These are phyloP conservation scores for Orchesellides sinensis DNA, from an alignment of 2,888 invertebrate genomes.

Conservation along the genomic window DNA sequence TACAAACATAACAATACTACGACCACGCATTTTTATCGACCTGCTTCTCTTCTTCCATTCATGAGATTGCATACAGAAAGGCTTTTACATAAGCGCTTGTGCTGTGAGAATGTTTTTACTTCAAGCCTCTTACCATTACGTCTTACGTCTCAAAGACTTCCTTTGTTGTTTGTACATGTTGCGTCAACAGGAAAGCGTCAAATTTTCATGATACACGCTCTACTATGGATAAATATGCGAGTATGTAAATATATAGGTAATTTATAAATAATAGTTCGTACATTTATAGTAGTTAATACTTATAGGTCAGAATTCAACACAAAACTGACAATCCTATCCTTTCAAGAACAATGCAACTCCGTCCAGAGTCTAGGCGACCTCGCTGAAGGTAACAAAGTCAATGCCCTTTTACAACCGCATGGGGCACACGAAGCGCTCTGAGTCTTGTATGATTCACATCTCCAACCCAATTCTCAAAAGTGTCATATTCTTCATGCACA, in stretches of 20 bases:
- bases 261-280: too few relatives aligned
- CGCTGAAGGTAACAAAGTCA: not conserved
- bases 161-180: too few relatives aligned
- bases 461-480: slow-evolving; percentile 31
- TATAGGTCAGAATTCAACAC: too few relatives aligned
- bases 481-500: slow-evolving; percentile 33
- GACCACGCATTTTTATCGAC: slow-evolving; percentile 43
- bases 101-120: too few relatives aligned
- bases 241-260: not conserved
- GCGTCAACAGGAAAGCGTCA: too few relatives aligned
- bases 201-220: too few relatives aligned
- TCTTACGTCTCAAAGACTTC: too few relatives aligned
- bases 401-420: not conserved
- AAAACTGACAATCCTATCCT: not conserved
- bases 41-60: not conserved
- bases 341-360: not conserved
- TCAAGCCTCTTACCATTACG: too few relatives aligned
- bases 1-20: too few relatives aligned
- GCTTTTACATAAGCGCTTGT: too few relatives aligned
- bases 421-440: slow-evolving; percentile 1
- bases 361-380: not conserved
- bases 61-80: not conserved
- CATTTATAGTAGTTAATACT: not conserved
- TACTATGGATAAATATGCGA: too few relatives aligned
- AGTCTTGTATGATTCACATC: slow-evolving; percentile 22